Conservation (phyloP, 2,113 vertebrate species). For the Clarias batrachus region DNA sequence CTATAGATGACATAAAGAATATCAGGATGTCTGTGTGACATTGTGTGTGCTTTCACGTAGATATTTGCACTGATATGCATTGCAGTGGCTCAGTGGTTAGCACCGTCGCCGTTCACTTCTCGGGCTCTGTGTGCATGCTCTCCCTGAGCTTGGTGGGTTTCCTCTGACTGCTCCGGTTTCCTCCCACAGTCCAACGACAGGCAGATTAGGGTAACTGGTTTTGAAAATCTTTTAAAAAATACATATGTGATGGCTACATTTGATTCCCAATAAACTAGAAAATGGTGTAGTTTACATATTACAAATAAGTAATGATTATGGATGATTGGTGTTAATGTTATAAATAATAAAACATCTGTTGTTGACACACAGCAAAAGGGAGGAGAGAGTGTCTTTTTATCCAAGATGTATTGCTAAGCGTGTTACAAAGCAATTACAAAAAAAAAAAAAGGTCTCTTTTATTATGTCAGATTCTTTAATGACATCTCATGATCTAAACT, state of each 20-base stretch:
- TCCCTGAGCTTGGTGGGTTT: too few relatives aligned
- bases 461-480: not conserved
- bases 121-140: too few relatives aligned
- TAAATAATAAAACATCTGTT: not conserved
- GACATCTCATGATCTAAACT: too few relatives aligned
- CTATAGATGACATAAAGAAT: not conserved
- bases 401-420: too few relatives aligned
- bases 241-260: not conserved
- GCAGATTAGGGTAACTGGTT: too few relatives aligned
- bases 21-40: too few relatives aligned
- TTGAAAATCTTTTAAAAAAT: too few relatives aligned
- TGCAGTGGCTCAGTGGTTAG: not conserved
- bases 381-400: not conserved
- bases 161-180: too few relatives aligned
- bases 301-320: not conserved
- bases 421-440: constrained; percentile 2
- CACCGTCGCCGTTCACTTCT: too few relatives aligned
- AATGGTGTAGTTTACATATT: not conserved
- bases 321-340: not conserved
- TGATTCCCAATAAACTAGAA: not conserved
- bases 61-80: not conserved
- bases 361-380: not conserved
- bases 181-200: too few relatives aligned
- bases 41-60: not conserved
- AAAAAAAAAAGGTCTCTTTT: not conserved